Evolutionary conservation across 2,888 invertebrate genomes (phyloP).

Genomic region (Nomada flava): DNA sequence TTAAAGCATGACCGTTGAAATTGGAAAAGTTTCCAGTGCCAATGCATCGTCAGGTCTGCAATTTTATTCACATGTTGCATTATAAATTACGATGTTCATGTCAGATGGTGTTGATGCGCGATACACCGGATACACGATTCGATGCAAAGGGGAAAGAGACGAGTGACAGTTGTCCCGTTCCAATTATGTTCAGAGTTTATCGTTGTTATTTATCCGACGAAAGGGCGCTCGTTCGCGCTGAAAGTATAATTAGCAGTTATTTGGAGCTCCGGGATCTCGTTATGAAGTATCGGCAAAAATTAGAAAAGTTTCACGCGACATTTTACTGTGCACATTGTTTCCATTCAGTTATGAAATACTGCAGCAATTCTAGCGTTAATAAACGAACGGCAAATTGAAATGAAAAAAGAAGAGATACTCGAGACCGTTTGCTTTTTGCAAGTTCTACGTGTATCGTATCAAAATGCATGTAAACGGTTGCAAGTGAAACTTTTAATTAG

Average conservation of each 20-base stretch:
- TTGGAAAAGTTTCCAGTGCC: not conserved
- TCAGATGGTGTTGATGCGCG: not conserved
- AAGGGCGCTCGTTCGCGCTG: not conserved
- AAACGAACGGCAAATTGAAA: not conserved
- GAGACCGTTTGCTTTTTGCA: not conserved
- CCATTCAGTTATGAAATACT: not conserved
- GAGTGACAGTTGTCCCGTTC: not conserved
- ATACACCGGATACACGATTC: not conserved
- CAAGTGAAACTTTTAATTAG: not conserved
- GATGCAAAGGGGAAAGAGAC: not conserved
- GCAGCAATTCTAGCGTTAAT: slow-evolving; percentile 21
- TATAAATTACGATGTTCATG: not conserved
- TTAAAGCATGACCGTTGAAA: not conserved
- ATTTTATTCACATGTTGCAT: not conserved
- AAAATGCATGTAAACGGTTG: not conserved
- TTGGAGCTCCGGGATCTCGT: slow-evolving; percentile 11
- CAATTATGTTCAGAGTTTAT: slow-evolving; percentile 3
- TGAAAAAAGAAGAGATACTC: not conserved
- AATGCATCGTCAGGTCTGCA: not conserved
- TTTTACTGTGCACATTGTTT: slow-evolving; percentile 4
- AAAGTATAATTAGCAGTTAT: slow-evolving; percentile 32
- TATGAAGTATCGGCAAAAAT: slow-evolving; percentile 38
- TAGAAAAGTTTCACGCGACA: slow-evolving; percentile 41
- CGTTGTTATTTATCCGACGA: not conserved
- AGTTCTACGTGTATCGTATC: not conserved